Base-by-base conservation (phyloP, 2,113 vertebrate genomes). In the Scatophagus argus region DNA sequence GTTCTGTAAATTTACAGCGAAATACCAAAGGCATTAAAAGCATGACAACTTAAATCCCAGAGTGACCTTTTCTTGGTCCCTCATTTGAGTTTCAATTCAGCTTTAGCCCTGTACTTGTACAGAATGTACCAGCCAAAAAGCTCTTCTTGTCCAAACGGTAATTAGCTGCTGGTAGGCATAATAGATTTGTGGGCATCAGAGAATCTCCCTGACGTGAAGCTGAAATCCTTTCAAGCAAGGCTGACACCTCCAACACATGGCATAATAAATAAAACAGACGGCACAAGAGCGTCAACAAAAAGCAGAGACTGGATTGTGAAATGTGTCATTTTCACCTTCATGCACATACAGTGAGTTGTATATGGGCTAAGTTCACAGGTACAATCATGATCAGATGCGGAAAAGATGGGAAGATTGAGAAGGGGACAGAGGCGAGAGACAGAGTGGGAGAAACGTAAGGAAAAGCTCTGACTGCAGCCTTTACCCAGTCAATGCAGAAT, bases 381-480 rank as follows among this genome's bases (percentile, higher is more conserved):
- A 60, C 64, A 70, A 29, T n/a, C 34, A 36, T 65, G 43, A 82
- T 80, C 46, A 73, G 38, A 51, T 52, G 44, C 74, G 66, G 34
- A 38, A 44, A 62, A 63, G 23, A 61, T 6, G 16, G 25, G 25
- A 41, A 59, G 41, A 36, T 44, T n/a, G 36, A 25, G 38, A 41
- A 29, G 61, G 41, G 25, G 47, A 74, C 52, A 59, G 27, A 63
- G 17, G 19, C 38, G 17, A 46, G 44, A 59, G 60, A 31, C 29
- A 23, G 75, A 72, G 49, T 23, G 32, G 38, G 52, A 68, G 81
- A 61, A 70, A 46, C 58, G n/a, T 55, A 78, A 70, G 38, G 29
- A 55, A 74, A 71, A 65, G 55, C 67, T 84, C 80, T 47, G 21
- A 63, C 70, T 17, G 32, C 77, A 55, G 73, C 63, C 44, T 81